Evolutionary conservation across 2,888 invertebrate genomes (phyloP).

Genomic region (Cylindroiulus punctatus): DNA sequence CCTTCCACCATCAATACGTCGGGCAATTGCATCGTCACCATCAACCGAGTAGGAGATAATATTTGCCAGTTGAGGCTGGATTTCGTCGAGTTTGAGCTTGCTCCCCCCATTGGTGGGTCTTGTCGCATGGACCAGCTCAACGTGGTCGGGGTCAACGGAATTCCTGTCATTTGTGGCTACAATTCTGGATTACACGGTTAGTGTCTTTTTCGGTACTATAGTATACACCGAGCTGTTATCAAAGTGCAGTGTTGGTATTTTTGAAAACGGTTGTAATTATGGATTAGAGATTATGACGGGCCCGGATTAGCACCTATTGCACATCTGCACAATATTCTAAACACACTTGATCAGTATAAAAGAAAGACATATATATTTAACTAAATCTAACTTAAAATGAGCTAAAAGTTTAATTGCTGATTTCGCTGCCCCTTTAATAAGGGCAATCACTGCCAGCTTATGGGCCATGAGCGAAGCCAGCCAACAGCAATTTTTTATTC

Average conservation of each 20-base stretch:
- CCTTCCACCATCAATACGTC: conserved; percentile 58
- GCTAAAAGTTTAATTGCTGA: too few relatives aligned
- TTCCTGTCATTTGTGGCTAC: conserved; percentile 58
- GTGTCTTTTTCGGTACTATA: background rate
- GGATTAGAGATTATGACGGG: too few relatives aligned
- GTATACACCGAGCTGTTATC: background rate
- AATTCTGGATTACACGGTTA: conserved; percentile 58
- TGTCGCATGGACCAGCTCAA: conserved; percentile 58
- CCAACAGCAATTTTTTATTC: too few relatives aligned
- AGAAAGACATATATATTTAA: too few relatives aligned
- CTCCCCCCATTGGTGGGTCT: conserved; percentile 57
- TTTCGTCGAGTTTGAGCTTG: conserved; percentile 58
- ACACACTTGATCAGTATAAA: too few relatives aligned
- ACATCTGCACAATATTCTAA: too few relatives aligned
- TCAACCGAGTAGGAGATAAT: conserved; percentile 58
- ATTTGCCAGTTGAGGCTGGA: conserved; percentile 58
- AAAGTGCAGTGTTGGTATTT: background rate
- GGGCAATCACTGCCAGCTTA: too few relatives aligned
- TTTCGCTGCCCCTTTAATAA: too few relatives aligned
- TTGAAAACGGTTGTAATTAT: background rate
- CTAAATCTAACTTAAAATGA: too few relatives aligned
- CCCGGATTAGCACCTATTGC: too few relatives aligned
- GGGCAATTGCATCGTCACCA: conserved; percentile 58
- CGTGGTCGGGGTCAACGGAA: conserved; percentile 58
- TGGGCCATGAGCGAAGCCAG: too few relatives aligned